phyloP scores from a whole-genome alignment of 2,888 invertebrate species.

The Muschampia plurimacula region DNA sequence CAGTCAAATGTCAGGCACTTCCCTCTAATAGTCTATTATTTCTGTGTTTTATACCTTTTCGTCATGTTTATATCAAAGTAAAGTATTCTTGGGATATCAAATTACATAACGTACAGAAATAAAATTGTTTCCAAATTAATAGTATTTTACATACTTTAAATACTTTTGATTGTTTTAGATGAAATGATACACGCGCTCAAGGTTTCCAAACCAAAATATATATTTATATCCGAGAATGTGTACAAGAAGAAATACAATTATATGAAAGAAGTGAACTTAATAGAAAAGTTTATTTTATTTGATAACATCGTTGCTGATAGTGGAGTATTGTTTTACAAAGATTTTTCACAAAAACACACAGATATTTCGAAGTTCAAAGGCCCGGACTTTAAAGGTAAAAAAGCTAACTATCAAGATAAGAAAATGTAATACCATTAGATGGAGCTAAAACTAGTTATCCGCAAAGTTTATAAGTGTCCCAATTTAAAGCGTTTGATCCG shows the following conservation, averaged over 20 bases:
- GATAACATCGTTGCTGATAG: constrained; percentile 48
- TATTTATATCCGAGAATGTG: constrained; percentile 62
- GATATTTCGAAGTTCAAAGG: constrained; percentile 52
- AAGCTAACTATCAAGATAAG: constrained; percentile 6
- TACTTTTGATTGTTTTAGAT: constrained; percentile 49
- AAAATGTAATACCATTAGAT: constrained; percentile 7
- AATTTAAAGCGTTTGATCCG: constrained; percentile 9
- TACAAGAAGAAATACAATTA: constrained; percentile 54
- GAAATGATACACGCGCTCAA: constrained; percentile 63
- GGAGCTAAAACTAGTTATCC: constrained; percentile 8
- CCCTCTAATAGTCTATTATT: too few relatives aligned
- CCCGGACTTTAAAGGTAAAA: constrained; percentile 57
- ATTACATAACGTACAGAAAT: too few relatives aligned
- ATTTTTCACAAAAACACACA: constrained; percentile 49
- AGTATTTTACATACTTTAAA: too few relatives aligned
- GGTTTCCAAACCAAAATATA: constrained; percentile 66
- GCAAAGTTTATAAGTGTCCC: constrained; percentile 18
- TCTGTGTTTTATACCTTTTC: too few relatives aligned
- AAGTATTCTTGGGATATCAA: too few relatives aligned
- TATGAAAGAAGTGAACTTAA: constrained; percentile 49
- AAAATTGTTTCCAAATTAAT: too few relatives aligned
- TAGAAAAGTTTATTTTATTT: constrained; percentile 56
- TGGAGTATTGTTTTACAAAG: constrained; percentile 51
- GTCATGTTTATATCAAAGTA: too few relatives aligned
- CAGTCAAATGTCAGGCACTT: too few relatives aligned